Percentiles rank a stretch among this genome's conserved stretches.
These are phyloP conservation scores for Meliscaeva auricollis DNA, from an alignment of 2,888 invertebrate genomes.

Conservation along the genomic window DNA sequence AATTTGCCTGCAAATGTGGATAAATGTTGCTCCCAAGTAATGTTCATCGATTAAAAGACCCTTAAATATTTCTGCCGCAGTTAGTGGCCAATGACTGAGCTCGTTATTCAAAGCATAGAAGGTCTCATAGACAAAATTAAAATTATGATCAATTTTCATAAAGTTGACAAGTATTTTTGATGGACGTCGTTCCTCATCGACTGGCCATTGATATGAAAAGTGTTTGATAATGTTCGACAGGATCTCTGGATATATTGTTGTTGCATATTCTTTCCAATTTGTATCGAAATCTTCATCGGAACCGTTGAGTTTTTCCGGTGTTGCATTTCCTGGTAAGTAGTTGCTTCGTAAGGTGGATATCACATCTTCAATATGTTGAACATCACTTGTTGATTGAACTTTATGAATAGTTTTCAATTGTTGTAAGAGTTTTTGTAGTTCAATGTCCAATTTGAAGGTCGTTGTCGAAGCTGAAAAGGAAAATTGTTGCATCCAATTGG, in stretches of 20 bases:
- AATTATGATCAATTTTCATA: conserved; percentile 81
- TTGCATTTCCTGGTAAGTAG: conserved; percentile 85
- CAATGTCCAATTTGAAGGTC: conserved; percentile 72
- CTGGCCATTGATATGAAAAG: conserved; percentile 87
- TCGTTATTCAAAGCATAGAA: conserved; percentile 78
- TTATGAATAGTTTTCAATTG: conserved; percentile 78
- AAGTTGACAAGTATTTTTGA: conserved; percentile 78
- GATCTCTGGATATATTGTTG: conserved; percentile 85
- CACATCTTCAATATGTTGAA: conserved; percentile 79
- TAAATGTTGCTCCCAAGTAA: conserved; percentile 78
- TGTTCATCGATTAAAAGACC: conserved; percentile 79
- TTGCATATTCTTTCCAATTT: conserved; percentile 83
- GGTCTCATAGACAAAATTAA: conserved; percentile 79
- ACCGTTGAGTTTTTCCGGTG: conserved; percentile 87
- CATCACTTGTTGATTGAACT: conserved; percentile 82
- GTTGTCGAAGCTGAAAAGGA: conserved; percentile 81
- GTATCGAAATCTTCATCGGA: conserved; percentile 84
- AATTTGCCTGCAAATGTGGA: conserved; percentile 79
- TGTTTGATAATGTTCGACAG: conserved; percentile 85
- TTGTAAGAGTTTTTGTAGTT: conserved; percentile 77
- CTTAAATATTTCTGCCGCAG: conserved; percentile 76
- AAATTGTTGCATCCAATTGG: conserved; percentile 83
- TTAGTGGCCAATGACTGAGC: conserved; percentile 74
- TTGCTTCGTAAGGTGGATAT: conserved; percentile 80
- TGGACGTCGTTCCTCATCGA: conserved; percentile 60